phyloP scores from a whole-genome alignment of 2,113 vertebrate genomes.

The Myiozetetes cayanensis region DNA sequence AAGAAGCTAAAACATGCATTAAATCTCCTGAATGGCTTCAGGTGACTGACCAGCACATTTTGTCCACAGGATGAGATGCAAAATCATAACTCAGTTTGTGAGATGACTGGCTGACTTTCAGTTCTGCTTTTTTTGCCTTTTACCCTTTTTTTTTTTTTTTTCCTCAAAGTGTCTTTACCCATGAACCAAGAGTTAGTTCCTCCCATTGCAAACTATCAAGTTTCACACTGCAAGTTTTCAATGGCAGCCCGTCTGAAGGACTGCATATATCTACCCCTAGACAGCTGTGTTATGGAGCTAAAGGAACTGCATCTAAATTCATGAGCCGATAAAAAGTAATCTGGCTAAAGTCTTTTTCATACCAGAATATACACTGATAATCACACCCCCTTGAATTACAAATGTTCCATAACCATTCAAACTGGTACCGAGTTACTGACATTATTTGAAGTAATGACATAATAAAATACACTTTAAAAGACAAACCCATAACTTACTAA shows the following conservation, averaged over 20 bases:
- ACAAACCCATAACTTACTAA: conserved; percentile 73
- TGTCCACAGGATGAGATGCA: background rate
- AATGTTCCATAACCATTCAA: conserved; percentile 78
- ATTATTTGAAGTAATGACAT: conserved; percentile 78
- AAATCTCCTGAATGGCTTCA: background rate
- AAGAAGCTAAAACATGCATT: conserved; percentile 23
- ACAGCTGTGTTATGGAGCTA: conserved; percentile 74
- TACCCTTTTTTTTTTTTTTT: background rate
- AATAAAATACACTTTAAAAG: conserved; percentile 78
- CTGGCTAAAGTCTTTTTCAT: conserved; percentile 76
- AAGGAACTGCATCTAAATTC: conserved; percentile 80
- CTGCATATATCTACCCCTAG: conserved; percentile 71
- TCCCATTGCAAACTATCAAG: conserved; percentile 48
- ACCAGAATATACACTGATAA: conserved; percentile 74
- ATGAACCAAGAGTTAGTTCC: conserved; percentile 20
- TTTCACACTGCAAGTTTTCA: conserved; percentile 65
- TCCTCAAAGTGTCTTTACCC: conserved; percentile 11
- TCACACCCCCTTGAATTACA: conserved; percentile 78
- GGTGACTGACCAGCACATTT: conserved; percentile 18
- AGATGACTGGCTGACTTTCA: background rate
- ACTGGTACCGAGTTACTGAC: conserved; percentile 71
- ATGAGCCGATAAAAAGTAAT: conserved; percentile 81
- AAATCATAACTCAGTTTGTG: background rate
- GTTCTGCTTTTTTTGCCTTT: background rate
- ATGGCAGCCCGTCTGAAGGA: conserved; percentile 63